Conservation (phyloP, 2,113 vertebrate genomes). For the Sprattus sprattus region DNA sequence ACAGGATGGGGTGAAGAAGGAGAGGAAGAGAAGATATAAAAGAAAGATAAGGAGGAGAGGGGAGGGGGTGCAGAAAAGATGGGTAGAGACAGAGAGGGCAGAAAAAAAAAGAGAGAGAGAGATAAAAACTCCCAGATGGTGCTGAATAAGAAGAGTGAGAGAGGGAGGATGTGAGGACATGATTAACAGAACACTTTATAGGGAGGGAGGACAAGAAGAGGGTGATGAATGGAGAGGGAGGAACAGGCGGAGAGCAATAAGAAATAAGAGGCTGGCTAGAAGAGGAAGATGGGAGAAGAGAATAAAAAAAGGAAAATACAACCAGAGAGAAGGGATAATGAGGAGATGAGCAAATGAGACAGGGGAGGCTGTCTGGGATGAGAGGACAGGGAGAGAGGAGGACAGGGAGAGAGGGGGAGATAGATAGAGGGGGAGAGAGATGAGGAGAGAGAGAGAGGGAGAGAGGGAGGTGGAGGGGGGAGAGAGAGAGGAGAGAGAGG, state of each 20-base stretch:
- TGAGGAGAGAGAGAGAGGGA: too few relatives aligned
- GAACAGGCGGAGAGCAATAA: background rate
- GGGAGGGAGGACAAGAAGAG: conserved; percentile 10
- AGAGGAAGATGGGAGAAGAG: background rate
- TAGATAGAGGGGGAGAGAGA: too few relatives aligned
- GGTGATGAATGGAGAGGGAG: background rate
- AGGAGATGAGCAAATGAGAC: background rate
- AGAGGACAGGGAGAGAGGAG: background rate
- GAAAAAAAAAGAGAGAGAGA: background rate
- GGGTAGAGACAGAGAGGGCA: background rate
- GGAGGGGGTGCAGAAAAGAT: background rate
- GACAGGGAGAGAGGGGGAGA: background rate
- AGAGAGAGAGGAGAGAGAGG: too few relatives aligned
- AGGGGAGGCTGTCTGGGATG: background rate
- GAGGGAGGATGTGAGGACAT: conserved; percentile 8
- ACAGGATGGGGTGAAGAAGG: background rate
- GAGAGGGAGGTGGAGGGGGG: too few relatives aligned
- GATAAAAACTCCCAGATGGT: background rate
- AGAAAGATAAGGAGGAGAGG: background rate
- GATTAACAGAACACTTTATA: background rate
- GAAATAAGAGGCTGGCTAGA: background rate
- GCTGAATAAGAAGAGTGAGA: background rate
- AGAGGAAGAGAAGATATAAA: background rate
- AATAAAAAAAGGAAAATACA: background rate
- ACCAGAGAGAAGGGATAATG: background rate